Base-by-base conservation (phyloP, 2,113 vertebrate genomes). In the Burhinus oedicnemus region DNA sequence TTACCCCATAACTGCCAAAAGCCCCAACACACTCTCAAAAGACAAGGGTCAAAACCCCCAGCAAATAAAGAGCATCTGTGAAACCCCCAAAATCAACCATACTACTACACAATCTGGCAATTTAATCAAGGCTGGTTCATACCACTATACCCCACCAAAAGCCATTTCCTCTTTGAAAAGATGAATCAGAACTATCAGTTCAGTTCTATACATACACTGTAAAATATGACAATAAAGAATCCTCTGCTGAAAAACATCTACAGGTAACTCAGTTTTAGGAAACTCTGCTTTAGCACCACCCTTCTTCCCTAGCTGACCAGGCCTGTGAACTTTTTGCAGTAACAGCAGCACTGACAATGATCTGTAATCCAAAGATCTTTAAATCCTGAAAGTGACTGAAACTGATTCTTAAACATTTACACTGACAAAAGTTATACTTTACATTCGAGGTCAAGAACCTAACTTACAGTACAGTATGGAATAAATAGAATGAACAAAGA, bases 381-480 rank as follows among this genome's bases (percentile, higher is more conserved):
- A 44, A 36, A 71, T 15, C n/a, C 30, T 69, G 26, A 64, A 38
- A 90, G n/a, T 64, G n/a, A 71, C 18, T 64, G 18, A 79, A 94
- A 66, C 7, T 22, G 11, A 4, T 44, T 94, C 34, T 79, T 64
- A 26, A 80, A 55, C 3, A 34, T 44, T 58, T 34, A 47, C 34
- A 30, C 7, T 75, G n/a, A 69, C 9, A 13, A 14, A 83, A 89
- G 8, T 64, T 69, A 52, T 5, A 78, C 6, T 19, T 40, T 27
- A 52, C 13, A n/a, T 55, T 78, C 0, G 0, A 89, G 30, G 13
- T 44, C 23, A 83, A 66, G 19, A 89, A 72, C 0, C 1, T 32
- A 77, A 51, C 9, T 65, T 32, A 76, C 3, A 42, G 20, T 38
- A 69, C 2, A 51, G 27, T 23, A 72, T 1, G 3, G 30, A 92